Percentiles rank a stretch among this genome's conserved stretches.
Evolutionary conservation across 2,113 vertebrate genomes (phyloP).

Genomic region (Brachirus orientalis): DNA sequence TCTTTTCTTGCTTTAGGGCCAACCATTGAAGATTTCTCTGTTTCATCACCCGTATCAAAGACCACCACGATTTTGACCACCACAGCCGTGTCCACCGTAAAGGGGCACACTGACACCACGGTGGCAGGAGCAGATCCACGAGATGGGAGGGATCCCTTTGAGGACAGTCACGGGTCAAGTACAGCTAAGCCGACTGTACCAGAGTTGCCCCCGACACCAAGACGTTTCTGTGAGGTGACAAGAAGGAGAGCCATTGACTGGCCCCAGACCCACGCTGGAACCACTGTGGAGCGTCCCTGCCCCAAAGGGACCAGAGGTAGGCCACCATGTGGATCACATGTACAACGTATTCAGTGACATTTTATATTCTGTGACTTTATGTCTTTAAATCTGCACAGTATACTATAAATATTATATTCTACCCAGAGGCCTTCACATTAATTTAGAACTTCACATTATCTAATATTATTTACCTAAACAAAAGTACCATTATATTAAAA

Average conservation of each 20-base stretch:
- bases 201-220: conserved; percentile 89
- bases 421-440: too few species aligned
- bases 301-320: conserved; percentile 97
- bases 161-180: conserved; percentile 81
- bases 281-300: conserved; percentile 94
- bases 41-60: conserved; percentile 84
- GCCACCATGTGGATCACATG: neutral
- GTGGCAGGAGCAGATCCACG: conserved; percentile 84
- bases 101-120: conserved; percentile 80
- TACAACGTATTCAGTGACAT: neutral
- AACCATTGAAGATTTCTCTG: conserved; percentile 87
- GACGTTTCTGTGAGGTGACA: conserved; percentile 91
- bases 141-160: conserved; percentile 87
- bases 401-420: too few species aligned
- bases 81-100: conserved; percentile 82
- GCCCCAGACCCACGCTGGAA: conserved; percentile 94
- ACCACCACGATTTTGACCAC: conserved; percentile 83
- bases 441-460: too few species aligned
- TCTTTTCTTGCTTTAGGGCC: conserved; percentile 82
- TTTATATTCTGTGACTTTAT: neutral
- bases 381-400: neutral
- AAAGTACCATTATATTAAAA: too few species aligned
- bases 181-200: conserved; percentile 86
- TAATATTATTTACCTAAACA: too few species aligned
- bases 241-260: conserved; percentile 91